phyloP scores from a whole-genome alignment of 2,113 vertebrate species.

The Tretioscincus oriximinensis region DNA sequence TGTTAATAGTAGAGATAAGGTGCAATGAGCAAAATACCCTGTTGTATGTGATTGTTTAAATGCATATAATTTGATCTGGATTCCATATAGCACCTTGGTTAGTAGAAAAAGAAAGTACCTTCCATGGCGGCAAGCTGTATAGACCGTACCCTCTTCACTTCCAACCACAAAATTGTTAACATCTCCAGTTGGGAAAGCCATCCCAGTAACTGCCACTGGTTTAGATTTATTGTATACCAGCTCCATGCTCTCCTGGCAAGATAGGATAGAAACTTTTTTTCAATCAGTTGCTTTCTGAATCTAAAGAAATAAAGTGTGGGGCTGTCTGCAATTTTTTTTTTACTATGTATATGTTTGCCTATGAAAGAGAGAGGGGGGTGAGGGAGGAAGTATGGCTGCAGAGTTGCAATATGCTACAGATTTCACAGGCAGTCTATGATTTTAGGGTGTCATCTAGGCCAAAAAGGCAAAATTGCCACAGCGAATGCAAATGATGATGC shows the following conservation, averaged over 20 bases:
- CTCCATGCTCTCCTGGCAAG: conserved; percentile 95
- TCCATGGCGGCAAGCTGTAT: conserved; percentile 95
- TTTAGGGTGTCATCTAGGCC: too few species aligned
- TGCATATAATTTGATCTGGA: background rate
- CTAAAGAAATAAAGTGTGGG: conserved; percentile 45
- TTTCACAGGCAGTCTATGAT: too few species aligned
- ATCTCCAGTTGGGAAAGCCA: conserved; percentile 95
- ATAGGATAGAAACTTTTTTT: conserved; percentile 47
- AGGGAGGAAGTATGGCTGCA: too few species aligned
- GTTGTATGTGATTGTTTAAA: too few species aligned
- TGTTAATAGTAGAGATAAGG: background rate
- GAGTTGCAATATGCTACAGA: too few species aligned
- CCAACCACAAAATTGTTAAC: conserved; percentile 98
- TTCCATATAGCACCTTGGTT: too few species aligned
- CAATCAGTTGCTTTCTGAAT: conserved; percentile 10
- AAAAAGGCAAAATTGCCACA: too few species aligned
- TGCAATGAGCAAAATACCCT: background rate
- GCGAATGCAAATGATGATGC: too few species aligned
- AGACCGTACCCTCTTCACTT: conserved; percentile 95
- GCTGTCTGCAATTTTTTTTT: background rate
- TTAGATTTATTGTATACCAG: conserved; percentile 97
- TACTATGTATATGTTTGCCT: too few species aligned
- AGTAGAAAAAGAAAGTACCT: conserved; percentile 75
- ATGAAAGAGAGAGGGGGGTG: too few species aligned
- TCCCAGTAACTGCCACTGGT: conserved; percentile 92